A percentile compares a stretch with the other conserved stretches of the same genome.
phyloP scores from a whole-genome alignment of 2,113 vertebrate species.

The Condylura cristata region DNA sequence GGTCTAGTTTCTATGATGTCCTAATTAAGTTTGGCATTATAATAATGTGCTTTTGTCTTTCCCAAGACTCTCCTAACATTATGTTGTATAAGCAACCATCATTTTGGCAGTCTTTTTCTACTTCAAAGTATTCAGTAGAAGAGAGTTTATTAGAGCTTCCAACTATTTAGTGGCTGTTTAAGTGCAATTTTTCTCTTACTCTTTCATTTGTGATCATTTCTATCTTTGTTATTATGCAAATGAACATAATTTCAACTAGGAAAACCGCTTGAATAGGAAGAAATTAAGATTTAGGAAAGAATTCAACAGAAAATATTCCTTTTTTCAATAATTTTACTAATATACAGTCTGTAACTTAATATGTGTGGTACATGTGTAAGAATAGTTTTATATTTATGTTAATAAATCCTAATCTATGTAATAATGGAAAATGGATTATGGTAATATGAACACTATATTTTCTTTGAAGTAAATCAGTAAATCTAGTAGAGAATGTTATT shows the following conservation, averaged over 20 bases:
- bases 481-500: background rate
- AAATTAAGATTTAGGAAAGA: constrained; percentile 34
- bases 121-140: constrained; percentile 46
- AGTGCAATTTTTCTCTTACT: constrained; percentile 31
- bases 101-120: constrained; percentile 4
- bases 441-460: background rate
- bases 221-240: constrained; percentile 66
- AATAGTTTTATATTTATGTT: background rate
- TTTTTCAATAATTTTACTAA: background rate
- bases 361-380: background rate
- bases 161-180: background rate
- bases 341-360: background rate
- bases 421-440: background rate
- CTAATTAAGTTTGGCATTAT: constrained; percentile 1
- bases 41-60: constrained; percentile 32
- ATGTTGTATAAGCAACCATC: background rate
- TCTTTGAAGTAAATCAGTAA: background rate
- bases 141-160: constrained; percentile 46
- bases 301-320: background rate
- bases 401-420: background rate
- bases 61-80: background rate
- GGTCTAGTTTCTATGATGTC: background rate
- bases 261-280: constrained; percentile 26
- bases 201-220: constrained; percentile 52
- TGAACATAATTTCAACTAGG: constrained; percentile 53